Base-by-base conservation (phyloP, 2,888 invertebrate genomes). In the Lasioglossum villosulum region DNA sequence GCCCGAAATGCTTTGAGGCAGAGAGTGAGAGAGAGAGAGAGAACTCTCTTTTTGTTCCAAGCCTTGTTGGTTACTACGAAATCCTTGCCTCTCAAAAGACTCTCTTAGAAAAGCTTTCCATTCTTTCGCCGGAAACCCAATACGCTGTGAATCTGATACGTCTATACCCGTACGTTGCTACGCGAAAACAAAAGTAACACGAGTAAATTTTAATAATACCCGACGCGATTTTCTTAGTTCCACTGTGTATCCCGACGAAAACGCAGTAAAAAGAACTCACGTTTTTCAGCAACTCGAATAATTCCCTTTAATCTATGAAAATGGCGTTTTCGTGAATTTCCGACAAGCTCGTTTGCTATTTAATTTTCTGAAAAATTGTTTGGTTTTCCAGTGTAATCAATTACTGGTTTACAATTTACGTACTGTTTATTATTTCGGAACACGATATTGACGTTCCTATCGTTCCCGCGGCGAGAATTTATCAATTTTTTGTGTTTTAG, bases 101-200 rank as follows among this genome's bases (percentile, higher is more conserved):
- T 37, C 68, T 37, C 68, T 37, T 68, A 23, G 68, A 6, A 37
- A 68, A 68, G 68, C 68, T 37, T 37, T 68, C 37, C 37, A 68
- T 37, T 37, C 68, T 68, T 68, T 68, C 37, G 37, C 68, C 68
- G 68, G 23, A 37, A 37, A 37, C 23, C 12, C 23, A 37, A 68
- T 63, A 63, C 63, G 34, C 63, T 30, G 19, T 30, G 63, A 63
- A 63, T 34, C 63, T 63, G 63, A 63, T 63, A 63, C 63, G 30
- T 30, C 63, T 34, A 27, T 30, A 19, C 56, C 1, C 63, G 19
- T 63, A 63, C 30, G 63, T 63, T 30, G 63, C 63, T 30, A 30
- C 63, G 30, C 63, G 63, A 16, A 12, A 19, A 19, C 19, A 59
- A 63, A 30, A 19, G 30, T 19, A 19, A 63, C 30, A 34, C 16